Evolutionary conservation across 1,140 invertebrate species (phyloP), one percentile per base, ranked within the genome.

Genomic region (Procambarus virginalis): DNA sequence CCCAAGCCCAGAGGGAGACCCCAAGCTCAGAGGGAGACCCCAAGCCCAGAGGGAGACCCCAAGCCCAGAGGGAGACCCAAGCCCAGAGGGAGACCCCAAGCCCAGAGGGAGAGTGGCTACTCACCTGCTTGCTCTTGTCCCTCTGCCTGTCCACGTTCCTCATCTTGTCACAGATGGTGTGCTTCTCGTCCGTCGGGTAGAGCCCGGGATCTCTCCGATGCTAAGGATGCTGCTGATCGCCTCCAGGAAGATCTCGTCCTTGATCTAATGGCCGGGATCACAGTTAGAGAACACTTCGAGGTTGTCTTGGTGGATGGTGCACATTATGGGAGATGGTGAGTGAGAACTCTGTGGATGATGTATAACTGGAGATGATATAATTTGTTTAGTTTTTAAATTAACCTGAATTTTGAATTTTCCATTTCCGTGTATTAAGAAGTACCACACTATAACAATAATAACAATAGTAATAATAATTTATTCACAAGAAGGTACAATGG

Each of bases 81-180:
- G 34, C 34, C 34, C 34, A 34, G 34, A 34, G 34, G 34, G 34
- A 34, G 34, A n/a, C n/a, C n/a, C n/a, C n/a, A n/a, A n/a, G n/a
- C n/a, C n/a, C 34, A 34, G 34, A 34, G 34, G 34, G 34, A 34
- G 34, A 34, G 34, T 34, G 0, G 34, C 34, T 34, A 34, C 91
- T 79, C 91, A 94, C 94, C 93, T 99, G 98, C 48, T 97, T 94
- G 0, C 97, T 95, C 94, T 97, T 97, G 93, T 99, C 98, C 73
- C 97, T 95, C 93, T 97, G 97, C 89, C 97, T 95, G 93, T 99
- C 98, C 75, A 99, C 95, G 93, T 96, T 95, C 93, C 97, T 95
- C 97, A 99, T 99, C 94, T 98, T 99, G 93, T 99, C 98, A 93
- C 97, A 97, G 45, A 99, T 96, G 93, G 99, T 98, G 20, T 96